Percentiles rank a stretch among this genome's conserved stretches.
phyloP scores from a whole-genome alignment of 2,113 vertebrate genomes.

The Pithys albifrons region DNA sequence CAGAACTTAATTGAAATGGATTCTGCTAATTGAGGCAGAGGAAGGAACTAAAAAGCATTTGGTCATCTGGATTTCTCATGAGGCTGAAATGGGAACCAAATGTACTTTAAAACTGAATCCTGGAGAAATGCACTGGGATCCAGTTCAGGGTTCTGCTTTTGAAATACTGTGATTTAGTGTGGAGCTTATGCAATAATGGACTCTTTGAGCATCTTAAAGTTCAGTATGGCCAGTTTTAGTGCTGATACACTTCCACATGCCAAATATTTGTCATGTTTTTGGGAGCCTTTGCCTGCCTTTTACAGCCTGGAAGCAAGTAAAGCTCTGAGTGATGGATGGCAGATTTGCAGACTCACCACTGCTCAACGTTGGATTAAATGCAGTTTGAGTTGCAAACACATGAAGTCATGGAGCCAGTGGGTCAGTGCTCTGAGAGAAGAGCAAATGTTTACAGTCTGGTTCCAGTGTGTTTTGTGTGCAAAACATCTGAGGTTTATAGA shows the following conservation, averaged over 20 bases:
- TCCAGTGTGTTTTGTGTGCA: constrained; percentile 42
- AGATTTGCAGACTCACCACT: constrained; percentile 38
- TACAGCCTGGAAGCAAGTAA: constrained; percentile 1
- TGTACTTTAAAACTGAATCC: not conserved
- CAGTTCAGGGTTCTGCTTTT: not conserved
- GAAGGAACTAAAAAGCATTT: constrained; percentile 43
- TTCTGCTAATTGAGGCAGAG: constrained; percentile 31
- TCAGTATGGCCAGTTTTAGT: not conserved
- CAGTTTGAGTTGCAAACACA: constrained; percentile 44
- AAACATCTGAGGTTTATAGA: constrained; percentile 43
- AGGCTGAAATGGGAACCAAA: constrained; percentile 29
- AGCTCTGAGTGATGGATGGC: constrained; percentile 30
- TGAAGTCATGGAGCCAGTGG: constrained; percentile 67
- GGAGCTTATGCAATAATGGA: not conserved
- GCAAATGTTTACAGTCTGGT: constrained; percentile 65
- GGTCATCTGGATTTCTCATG: constrained; percentile 28
- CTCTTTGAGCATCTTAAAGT: not conserved
- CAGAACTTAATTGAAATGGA: not conserved
- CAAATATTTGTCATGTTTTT: constrained; percentile 48
- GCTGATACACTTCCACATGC: not conserved
- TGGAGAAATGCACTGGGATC: not conserved
- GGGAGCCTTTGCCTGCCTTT: not conserved
- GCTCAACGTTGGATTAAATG: not conserved
- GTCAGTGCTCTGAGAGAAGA: constrained; percentile 45
- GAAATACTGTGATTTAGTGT: constrained; percentile 6